phyloP scores from a whole-genome alignment of 2,888 invertebrate genomes.

The Microctonus aethiopoides region DNA sequence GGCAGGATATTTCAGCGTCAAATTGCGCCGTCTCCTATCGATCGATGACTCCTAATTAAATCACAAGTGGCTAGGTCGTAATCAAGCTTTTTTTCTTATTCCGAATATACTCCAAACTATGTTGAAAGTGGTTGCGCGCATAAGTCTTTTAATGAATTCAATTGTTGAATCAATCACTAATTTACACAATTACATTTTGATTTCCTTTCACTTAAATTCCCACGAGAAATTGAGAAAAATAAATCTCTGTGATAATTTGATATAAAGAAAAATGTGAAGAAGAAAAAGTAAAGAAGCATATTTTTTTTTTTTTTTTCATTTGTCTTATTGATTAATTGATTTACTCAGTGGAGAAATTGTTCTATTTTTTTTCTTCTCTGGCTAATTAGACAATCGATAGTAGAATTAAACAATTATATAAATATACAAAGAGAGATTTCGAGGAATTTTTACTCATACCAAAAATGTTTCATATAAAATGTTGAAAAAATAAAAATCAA shows the following conservation, averaged over 20 bases:
- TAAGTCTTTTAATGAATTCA: not conserved
- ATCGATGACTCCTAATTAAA: conserved; percentile 29
- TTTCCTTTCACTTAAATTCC: not conserved
- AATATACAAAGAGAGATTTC: too few relatives aligned
- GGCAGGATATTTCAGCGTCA: not conserved
- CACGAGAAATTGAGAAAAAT: not conserved
- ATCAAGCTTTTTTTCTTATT: not conserved
- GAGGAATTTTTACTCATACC: too few relatives aligned
- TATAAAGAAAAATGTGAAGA: not conserved
- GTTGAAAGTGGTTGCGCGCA: not conserved
- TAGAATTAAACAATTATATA: too few relatives aligned
- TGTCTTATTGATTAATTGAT: conserved; percentile 25
- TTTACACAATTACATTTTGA: not conserved
- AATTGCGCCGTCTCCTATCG: conserved; percentile 28
- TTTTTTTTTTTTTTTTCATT: not conserved
- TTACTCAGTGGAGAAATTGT: conserved; percentile 38
- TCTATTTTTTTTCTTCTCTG: not conserved
- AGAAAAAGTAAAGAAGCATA: not conserved
- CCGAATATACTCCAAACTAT: not conserved
- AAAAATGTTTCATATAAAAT: too few relatives aligned
- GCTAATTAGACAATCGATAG: too few relatives aligned
- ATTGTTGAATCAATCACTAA: not conserved
- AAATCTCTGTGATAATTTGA: not conserved
- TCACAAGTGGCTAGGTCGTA: conserved; percentile 27
- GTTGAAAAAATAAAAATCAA: too few relatives aligned